Evolutionary conservation across 1,140 invertebrate species (phyloP), one percentile per base, ranked within the genome.

Genomic region (Tetramorium simillimum): DNA sequence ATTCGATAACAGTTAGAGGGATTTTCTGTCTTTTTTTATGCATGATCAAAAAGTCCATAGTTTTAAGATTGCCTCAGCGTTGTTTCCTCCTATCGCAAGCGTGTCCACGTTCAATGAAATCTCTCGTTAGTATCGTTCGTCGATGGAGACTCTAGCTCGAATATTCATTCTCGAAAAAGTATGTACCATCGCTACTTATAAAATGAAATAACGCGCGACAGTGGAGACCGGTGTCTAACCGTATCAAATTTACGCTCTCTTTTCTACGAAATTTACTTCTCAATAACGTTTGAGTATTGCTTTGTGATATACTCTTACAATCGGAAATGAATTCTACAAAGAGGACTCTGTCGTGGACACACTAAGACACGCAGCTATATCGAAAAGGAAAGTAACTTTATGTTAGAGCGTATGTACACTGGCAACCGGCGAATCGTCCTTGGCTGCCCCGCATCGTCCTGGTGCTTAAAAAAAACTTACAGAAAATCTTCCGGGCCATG

Each of bases 1-100:
- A 92, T 88, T 93, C 92, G 91, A 91, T 77, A 70, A 86, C 84
- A 92, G 84, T 93, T 90, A 92, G 93, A 94, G 93, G 93, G 93
- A 93, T 88, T 86, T 88, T 92, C 46, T 81, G 58, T 87, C 90
- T 89, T 92, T 70, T 85, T 92, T 89, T 91, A 92, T 89, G 94
- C 95, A 95, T 95, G 95, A 95, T 95, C 95, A 95, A 95, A 95
- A 95, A 95, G 94, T 95, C 95, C 94, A 95, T 95, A 95, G 95
- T 95, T 95, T 95, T 94, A 87, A 93, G 89, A 95, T 95, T 95
- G 95, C 95, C 95, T 95, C 93, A 95, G 95, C 95, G 95, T 95
- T 94, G 93, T 95, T 95, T 93, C 92, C 92, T 92, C 89, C 87
- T 94, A 91, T 93, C 93, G 90, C 88, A 94, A 94, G 92, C 92